Conservation (phyloP, 2,888 invertebrate species). For the Ceriagrion tenellum region DNA sequence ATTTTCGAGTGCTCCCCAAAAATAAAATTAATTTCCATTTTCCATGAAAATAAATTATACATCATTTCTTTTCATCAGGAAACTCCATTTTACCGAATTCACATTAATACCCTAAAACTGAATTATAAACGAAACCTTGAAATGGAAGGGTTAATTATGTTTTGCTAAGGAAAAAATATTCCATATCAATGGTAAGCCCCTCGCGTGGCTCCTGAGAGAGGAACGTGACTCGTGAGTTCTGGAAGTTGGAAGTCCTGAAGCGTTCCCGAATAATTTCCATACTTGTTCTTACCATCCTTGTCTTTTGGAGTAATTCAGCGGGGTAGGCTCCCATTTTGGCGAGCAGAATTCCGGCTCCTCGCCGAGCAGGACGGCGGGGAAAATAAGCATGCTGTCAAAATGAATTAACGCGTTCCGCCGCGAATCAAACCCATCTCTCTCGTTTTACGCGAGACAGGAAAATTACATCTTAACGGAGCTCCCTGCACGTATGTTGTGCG, state of each 20-base stretch:
- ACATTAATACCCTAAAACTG: too few species aligned
- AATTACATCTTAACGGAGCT: slow-evolving; percentile 6
- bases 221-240: background rate
- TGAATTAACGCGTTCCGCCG: background rate
- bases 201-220: background rate
- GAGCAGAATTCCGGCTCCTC: background rate
- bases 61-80: too few species aligned
- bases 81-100: too few species aligned
- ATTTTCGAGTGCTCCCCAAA: background rate
- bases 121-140: too few species aligned
- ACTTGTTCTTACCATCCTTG: background rate
- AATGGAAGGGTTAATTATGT: too few species aligned
- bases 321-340: background rate
- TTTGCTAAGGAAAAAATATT: background rate
- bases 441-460: background rate
- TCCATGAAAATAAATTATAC: too few species aligned
- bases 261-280: slow-evolving; percentile 25
- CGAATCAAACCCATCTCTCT: background rate
- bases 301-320: slow-evolving; percentile 5
- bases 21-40: too few species aligned
- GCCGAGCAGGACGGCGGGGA: background rate
- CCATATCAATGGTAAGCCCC: background rate
- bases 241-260: background rate
- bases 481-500: background rate
- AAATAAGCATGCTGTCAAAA: slow-evolving; percentile 5